Conservation (phyloP, 2,888 invertebrate genomes). For the Cosmia trapezina region DNA sequence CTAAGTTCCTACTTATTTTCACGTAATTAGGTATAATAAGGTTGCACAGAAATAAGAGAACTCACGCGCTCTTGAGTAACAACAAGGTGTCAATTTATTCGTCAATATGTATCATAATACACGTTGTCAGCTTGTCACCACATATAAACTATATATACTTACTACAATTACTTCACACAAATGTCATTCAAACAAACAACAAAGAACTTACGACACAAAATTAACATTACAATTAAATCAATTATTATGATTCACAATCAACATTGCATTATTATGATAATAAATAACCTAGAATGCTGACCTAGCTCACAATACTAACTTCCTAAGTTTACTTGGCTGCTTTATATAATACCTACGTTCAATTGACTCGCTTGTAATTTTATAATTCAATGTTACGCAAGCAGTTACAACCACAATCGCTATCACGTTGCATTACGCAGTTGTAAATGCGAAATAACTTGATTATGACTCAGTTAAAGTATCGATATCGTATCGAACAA, state of each 20-base stretch:
- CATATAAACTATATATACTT: not conserved
- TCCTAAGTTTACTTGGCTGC: slow-evolving; percentile 47
- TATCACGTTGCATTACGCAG: slow-evolving; percentile 62
- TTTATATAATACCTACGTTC: slow-evolving; percentile 55
- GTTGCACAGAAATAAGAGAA: too few relatives aligned
- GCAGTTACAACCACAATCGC: slow-evolving; percentile 41
- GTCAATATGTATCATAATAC: slow-evolving; percentile 11
- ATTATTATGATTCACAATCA: slow-evolving; percentile 49
- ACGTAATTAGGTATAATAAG: too few relatives aligned
- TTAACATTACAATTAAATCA: slow-evolving; percentile 53
- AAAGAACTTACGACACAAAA: slow-evolving; percentile 43
- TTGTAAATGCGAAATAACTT: slow-evolving; percentile 56
- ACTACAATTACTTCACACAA: slow-evolving; percentile 23
- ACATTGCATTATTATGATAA: slow-evolving; percentile 44
- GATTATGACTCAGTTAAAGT: slow-evolving; percentile 55
- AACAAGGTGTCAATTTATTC: slow-evolving; percentile 24
- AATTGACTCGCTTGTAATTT: slow-evolving; percentile 57
- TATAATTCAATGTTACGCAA: slow-evolving; percentile 63
- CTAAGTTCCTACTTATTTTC: too few relatives aligned
- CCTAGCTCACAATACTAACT: slow-evolving; percentile 51
- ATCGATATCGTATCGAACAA: slow-evolving; percentile 47
- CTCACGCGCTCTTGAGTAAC: slow-evolving; percentile 1
- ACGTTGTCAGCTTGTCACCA: slow-evolving; percentile 7
- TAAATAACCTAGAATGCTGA: slow-evolving; percentile 59
- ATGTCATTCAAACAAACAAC: slow-evolving; percentile 30